Evolutionary conservation across 2,797 vertebrate species (phyloP), one percentile per base, ranked within the genome.

Genomic region (Onychomys leucogaster): DNA sequence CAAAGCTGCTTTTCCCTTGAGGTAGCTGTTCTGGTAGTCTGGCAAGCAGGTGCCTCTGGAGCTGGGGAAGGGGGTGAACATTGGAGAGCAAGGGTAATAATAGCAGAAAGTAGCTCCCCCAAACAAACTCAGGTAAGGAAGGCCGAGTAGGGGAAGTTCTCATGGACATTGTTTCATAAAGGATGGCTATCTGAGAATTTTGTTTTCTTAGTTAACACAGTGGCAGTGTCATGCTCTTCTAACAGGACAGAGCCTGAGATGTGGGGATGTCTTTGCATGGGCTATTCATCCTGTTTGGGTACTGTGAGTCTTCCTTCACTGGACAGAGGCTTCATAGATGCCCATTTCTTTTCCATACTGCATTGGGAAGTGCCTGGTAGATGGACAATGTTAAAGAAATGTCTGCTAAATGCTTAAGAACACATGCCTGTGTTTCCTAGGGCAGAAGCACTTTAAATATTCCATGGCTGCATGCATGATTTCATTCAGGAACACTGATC

Each of bases 381-480:
- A 46, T 73, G 89, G 67, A 29, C 32, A 9, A 67, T 29, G 13
- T 49, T 94, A 69, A 88, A n/a, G 46, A 80, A 69, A 78, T 41
- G 5, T 32, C 91, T 94, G 52, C 14, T 52, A 21, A 87, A 27
- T 63, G 37, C 81, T 61, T 32, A 82, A 85, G 83, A 34, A 46
- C 43, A 80, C 4, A 32, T 2, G 21, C 41, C 49, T 89, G 52
- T 34, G 1, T 90, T 83, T 93, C 65, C 63, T 49, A 90, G 61
- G 76, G 14, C 13, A 75, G 75, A n/a, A 41, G 5, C 61, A 73
- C n/a, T 76, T 89, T 89, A 95, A 94, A 81, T 88, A 81, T 32
- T 73, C 41, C 21, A 12, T 49, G 43, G 82, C 29, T 67, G 9
- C 69, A 12, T 75, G 16, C 43, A 43, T 13, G 5, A n/a, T 65